Base-by-base conservation (phyloP, 1,140 invertebrate genomes). In the Drosophila sp. region DNA sequence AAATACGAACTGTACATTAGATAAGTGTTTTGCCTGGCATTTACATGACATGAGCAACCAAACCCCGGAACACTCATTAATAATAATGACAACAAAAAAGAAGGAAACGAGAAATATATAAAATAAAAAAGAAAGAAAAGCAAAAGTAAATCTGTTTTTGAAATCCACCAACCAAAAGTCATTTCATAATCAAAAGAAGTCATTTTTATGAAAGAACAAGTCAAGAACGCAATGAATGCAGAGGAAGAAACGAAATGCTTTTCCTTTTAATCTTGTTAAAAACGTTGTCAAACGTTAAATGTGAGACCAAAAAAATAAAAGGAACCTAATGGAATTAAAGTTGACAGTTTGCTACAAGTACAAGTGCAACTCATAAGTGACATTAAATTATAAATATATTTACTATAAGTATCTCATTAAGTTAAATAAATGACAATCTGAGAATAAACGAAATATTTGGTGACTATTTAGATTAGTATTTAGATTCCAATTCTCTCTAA, bases 11-110 rank as follows among this genome's bases (percentile, higher is more conserved):
- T 60, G 41, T 73, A 72, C 17, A 17, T 73, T 35, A 66, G 71
- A 72, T 73, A 73, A 73, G 60, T 73, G 66, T 54, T 29, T 54
- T 56, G 25, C 47, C n/a, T 70, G 70, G 50, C 68, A 57, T 63
- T 64, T 64, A 73, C 69, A 73, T 73, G 71, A 65, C 60, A 62
- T 50, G 44, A 50, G 44, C 44, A 50, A 50, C 25, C 40, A 41
- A 50, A 50, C 0, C 7, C 7, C 25, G 27, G 23, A 44, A 44
- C 23, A 44, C 41, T 44, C 41, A 44, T 44, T 44, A 44, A 23
- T 44, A 44, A 44, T 6, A 35, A 44, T 44, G 17, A 44, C 38
- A n/a, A 40, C 8, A 40, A 40, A 41, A 41, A 41, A 8, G 7
- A 47, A 25, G 5, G 17, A 25, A 47, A 47, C 6, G 25, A 27